Base-by-base conservation (phyloP, 2,113 vertebrate species). In the Perca flavescens region DNA sequence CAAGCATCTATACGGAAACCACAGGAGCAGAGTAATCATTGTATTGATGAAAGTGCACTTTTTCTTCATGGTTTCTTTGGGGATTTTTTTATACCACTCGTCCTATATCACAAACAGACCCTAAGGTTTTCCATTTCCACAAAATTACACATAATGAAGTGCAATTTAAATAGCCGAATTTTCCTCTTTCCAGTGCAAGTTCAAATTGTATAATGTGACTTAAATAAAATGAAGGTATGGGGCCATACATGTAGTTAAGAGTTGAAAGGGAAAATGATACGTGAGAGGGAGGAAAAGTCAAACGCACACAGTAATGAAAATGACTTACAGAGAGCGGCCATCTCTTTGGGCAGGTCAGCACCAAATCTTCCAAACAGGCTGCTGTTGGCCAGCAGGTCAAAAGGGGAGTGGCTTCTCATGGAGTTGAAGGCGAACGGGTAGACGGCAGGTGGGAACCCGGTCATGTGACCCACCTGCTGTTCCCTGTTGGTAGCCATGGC, bases 271-370 rank as follows among this genome's bases (percentile, higher is more conserved):
- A 86, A 82, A 88, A 84, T 17, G 56, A 82, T 25, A 75, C 21
- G 40, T 52, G 54, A 82, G 68, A 53, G 56, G 34, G 22, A 86
- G 58, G 60, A 53, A 64, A 76, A 77, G 34, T 70, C 28, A 73
- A 79, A 88, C 46, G 34, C 73, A 81, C 65, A 63, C 43, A 54
- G 47, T 49, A 68, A 80, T 76, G 73, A 79, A 78, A 85, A 77
- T 71, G 65, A 97, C 97, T 98, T 93, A 98, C 97, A 97, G 90
- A 98, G 94, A 64, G 97, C 97, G 3, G 97, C 97, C 97, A 98
- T 98, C 93, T 98, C 97, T 95, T 97, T 97, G 85, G 97, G 97
- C 72, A 98, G 96, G 95, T 98, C 97, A 12, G 96, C 96, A 86
- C 95, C 95, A 61, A 97, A 97, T 91, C 96, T 95, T 52, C 96